Evolutionary conservation across 2,113 vertebrate genomes (phyloP).

Genomic region (Danionella cerebrum): DNA sequence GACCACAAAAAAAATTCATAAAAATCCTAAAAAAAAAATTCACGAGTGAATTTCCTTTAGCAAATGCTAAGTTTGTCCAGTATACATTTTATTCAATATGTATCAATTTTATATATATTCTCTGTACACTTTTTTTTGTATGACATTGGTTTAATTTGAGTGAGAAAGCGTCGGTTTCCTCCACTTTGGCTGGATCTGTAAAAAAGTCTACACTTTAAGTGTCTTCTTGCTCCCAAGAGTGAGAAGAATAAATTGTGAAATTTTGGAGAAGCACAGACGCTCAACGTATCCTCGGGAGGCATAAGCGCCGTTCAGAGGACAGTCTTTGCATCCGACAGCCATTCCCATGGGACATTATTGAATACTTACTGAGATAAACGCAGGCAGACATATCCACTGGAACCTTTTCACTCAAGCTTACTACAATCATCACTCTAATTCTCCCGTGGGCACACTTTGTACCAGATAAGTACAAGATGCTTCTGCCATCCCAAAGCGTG

Average conservation of each 20-base stretch:
- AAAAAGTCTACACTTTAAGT: neutral
- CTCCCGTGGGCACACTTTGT: conserved; percentile 50
- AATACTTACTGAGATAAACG: conserved; percentile 12
- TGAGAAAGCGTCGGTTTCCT: too few relatives aligned
- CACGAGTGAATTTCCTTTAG: too few relatives aligned
- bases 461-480: conserved; percentile 47
- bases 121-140: too few relatives aligned
- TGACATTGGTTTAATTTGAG: too few relatives aligned
- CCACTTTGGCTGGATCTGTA: neutral
- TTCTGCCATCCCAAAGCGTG: conserved; percentile 26
- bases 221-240: conserved; percentile 28
- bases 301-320: conserved; percentile 39
- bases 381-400: neutral
- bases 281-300: conserved; percentile 42
- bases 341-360: conserved; percentile 31
- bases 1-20: too few relatives aligned
- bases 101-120: too few relatives aligned
- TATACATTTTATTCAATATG: too few relatives aligned
- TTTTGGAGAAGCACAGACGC: conserved; percentile 46
- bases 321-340: conserved; percentile 34
- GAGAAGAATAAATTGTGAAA: conserved; percentile 40
- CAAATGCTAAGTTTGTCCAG: too few relatives aligned
- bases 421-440: conserved; percentile 53
- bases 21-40: too few relatives aligned
- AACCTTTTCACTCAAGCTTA: conserved; percentile 44